Evolutionary conservation across 2,113 vertebrate genomes (phyloP).

Genomic region (Pangasianodon hypophthalmus): DNA sequence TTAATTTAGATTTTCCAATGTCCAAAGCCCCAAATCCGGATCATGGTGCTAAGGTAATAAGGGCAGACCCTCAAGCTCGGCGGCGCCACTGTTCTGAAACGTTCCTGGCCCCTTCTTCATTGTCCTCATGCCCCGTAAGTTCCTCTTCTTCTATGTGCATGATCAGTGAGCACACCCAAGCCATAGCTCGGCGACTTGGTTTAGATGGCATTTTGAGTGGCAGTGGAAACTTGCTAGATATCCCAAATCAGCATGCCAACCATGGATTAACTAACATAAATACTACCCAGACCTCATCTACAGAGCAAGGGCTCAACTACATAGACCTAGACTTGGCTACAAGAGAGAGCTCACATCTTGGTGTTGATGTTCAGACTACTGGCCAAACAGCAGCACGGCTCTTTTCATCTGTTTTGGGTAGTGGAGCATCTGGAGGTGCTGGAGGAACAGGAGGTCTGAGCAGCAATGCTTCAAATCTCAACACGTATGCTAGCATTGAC

Average conservation of each 20-base stretch:
- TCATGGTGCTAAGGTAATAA: slow-evolving; percentile 72
- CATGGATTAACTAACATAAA: slow-evolving; percentile 59
- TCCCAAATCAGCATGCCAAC: slow-evolving; percentile 55
- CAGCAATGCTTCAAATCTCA: slow-evolving; percentile 63
- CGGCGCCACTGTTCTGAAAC: slow-evolving; percentile 78
- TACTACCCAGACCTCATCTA: slow-evolving; percentile 60
- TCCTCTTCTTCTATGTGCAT: slow-evolving; percentile 68
- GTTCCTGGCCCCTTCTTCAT: slow-evolving; percentile 68
- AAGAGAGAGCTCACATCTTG: slow-evolving; percentile 69
- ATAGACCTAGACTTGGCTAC: slow-evolving; percentile 81
- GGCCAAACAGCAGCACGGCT: slow-evolving; percentile 67
- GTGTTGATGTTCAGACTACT: slow-evolving; percentile 64
- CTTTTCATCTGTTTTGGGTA: slow-evolving; percentile 65
- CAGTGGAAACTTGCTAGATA: slow-evolving; percentile 61
- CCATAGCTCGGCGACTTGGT: slow-evolving; percentile 67
- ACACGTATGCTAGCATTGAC: slow-evolving; percentile 81
- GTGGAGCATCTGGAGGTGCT: slow-evolving; percentile 55
- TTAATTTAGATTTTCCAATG: slow-evolving; percentile 70
- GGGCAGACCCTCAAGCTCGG: slow-evolving; percentile 70
- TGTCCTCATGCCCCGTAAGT: slow-evolving; percentile 57
- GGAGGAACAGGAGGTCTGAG: slow-evolving; percentile 54
- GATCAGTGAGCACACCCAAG: slow-evolving; percentile 73
- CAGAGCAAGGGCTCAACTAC: slow-evolving; percentile 81
- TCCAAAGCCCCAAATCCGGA: slow-evolving; percentile 73
- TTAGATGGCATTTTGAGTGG: slow-evolving; percentile 73